A percentile compares a stretch with the other conserved stretches of the same genome.
These are phyloP conservation scores for Gephyroberyx darwinii DNA, from an alignment of 2,797 vertebrate genomes.

Conservation along the genomic window DNA sequence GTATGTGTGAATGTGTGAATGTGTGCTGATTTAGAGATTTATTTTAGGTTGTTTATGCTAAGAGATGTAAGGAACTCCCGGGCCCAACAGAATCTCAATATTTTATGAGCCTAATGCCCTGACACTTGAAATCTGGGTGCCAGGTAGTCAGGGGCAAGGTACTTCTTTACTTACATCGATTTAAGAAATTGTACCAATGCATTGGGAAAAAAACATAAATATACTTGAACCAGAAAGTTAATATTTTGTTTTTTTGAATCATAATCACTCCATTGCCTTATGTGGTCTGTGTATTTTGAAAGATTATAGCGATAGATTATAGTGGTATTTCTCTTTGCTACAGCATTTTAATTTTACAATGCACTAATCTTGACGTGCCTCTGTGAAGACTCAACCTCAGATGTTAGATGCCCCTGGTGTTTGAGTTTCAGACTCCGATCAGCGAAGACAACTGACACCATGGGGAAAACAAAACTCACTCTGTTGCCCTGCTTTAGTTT, in stretches of 20 bases:
- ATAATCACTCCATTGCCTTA: conserved; percentile 67
- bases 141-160: conserved; percentile 2
- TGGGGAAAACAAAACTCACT: conserved; percentile 12
- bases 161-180: neutral
- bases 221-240: conserved; percentile 17
- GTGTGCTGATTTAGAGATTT: conserved; percentile 14
- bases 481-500: conserved; percentile 5
- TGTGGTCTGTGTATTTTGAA: conserved; percentile 18
- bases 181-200: conserved; percentile 10
- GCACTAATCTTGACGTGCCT: conserved; percentile 19
- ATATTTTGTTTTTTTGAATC: conserved; percentile 40
- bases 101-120: conserved; percentile 20
- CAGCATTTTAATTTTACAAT: conserved; percentile 13
- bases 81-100: conserved; percentile 11
- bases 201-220: conserved; percentile 28
- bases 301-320: conserved; percentile 4
- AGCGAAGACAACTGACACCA: neutral
- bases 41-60: conserved; percentile 2
- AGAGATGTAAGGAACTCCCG: conserved; percentile 14
- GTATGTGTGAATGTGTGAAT: conserved; percentile 22
- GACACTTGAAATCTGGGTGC: neutral
- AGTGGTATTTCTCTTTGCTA: conserved; percentile 10
- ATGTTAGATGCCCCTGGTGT: conserved; percentile 2
- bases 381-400: neutral
- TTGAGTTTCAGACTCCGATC: conserved; percentile 20